phyloP scores from a whole-genome alignment of 1,140 invertebrate genomes.

The Monochamus saltuarius region DNA sequence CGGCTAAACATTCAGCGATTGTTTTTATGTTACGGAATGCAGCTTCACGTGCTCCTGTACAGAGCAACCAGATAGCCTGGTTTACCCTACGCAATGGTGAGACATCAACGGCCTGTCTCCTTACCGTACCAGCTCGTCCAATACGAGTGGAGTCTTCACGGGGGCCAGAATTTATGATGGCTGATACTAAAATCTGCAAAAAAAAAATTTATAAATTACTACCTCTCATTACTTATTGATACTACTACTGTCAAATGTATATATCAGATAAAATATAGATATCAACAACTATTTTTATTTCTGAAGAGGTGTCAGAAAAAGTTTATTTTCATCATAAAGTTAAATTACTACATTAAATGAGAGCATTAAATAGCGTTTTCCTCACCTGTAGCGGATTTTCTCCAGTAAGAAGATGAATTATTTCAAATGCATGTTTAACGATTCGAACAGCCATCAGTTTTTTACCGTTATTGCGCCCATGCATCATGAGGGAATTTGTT shows the following conservation, averaged over 20 bases:
- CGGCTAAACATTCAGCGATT: conserved; percentile 98
- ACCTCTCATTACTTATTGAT: conserved; percentile 25
- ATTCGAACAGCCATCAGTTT: conserved; percentile 99
- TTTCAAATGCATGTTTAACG: conserved; percentile 99
- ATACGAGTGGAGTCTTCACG: conserved; percentile 99
- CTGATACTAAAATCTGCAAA: conserved; percentile 92
- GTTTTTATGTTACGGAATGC: conserved; percentile 99
- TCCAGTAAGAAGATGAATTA: conserved; percentile 96
- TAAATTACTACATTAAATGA: conserved; percentile 13
- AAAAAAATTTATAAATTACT: conserved; percentile 27
- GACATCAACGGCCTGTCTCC: conserved; percentile 99
- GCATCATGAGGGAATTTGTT: conserved; percentile 99
- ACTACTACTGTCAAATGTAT: conserved; percentile 28
- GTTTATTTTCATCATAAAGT: conserved; percentile 33
- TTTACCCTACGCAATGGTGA: conserved; percentile 97
- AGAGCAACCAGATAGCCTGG: conserved; percentile 98
- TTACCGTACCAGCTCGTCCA: conserved; percentile 98
- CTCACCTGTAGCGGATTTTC: conserved; percentile 82
- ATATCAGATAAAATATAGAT: conserved; percentile 19
- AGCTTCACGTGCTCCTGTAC: conserved; percentile 97
- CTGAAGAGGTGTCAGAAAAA: conserved; percentile 50
- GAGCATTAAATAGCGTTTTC: too few species aligned
- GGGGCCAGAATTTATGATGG: conserved; percentile 98
- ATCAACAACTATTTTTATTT: conserved; percentile 30
- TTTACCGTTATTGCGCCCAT: conserved; percentile 99